Evolutionary conservation across 2,797 vertebrate species (phyloP), one percentile per base, ranked within the genome.

Genomic region (Chanos chanos): DNA sequence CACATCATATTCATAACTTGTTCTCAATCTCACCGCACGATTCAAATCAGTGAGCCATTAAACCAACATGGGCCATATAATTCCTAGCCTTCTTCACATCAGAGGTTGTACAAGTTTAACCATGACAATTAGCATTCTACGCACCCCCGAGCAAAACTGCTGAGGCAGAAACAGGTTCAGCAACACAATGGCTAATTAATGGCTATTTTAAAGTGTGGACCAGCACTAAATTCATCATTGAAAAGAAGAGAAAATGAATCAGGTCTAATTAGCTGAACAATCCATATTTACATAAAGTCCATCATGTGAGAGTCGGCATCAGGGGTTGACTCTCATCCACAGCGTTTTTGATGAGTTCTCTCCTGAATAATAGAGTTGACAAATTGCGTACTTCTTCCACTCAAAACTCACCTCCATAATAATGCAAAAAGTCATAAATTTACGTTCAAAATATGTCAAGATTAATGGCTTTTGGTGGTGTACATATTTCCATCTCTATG

Each of bases 101-200:
- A 63, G 61, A 54, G 73, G 77, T 77, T 71, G 40, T 59, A 53
- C 1, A 18, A 66, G 76, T 91, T 85, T 85, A 87, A 89, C 87
- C 78, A 57, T 83, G 76, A 81, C 86, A 89, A 92, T 93, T 92
- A 92, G 83, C 83, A 77, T 12, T 73, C 84, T 77, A 86, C 83
- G 85, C 85, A 89, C 89, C 90, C 82, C 80, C 87, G 76, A 81
- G 68, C 81, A 83, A 83, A 77, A 85, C 81, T 58, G 79, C 77
- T 70, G 72, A 71, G 81, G 84, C 83, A 74, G 76, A 81, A 86
- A 89, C 79, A 36, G 68, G 65, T 48, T 41, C 39, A 64, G 80
- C 77, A 64, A 78, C 77, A 44, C 91, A 92, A 94, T 89, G 86
- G 87, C 79, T 85, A 78, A 90, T 91, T 91, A 88, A 92, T 78